phyloP scores from a whole-genome alignment of 2,113 vertebrate genomes.

The Chamaetylas fuelleborni region DNA sequence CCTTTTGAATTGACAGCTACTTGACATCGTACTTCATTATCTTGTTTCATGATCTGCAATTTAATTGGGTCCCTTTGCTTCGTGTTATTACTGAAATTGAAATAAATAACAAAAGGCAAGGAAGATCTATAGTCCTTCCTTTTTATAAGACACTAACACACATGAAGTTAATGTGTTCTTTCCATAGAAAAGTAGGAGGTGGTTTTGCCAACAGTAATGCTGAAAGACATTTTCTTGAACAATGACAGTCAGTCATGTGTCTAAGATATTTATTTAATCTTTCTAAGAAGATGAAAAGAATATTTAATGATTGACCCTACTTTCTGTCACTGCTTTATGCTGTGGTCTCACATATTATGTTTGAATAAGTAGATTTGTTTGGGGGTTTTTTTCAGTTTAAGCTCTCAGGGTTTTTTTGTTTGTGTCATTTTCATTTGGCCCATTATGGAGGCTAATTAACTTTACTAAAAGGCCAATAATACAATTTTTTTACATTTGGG shows the following conservation, averaged over 20 bases:
- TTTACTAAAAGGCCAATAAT: not conserved
- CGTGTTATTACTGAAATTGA: not conserved
- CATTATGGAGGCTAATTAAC: not conserved
- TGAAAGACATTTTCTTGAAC: not conserved
- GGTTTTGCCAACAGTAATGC: not conserved
- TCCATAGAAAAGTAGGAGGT: not conserved
- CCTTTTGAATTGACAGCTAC: not conserved
- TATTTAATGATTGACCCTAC: not conserved
- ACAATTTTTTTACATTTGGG: not conserved
- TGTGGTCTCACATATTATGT: not conserved
- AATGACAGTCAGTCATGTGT: not conserved
- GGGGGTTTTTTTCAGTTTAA: not conserved
- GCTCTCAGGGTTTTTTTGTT: fast-evolving
- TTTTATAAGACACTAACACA: not conserved
- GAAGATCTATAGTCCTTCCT: not conserved
- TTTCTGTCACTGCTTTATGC: not conserved
- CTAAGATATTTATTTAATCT: not conserved
- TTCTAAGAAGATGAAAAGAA: not conserved
- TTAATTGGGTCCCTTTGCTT: not conserved
- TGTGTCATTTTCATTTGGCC: not conserved
- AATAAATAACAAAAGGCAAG: not conserved
- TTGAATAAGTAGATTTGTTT: not conserved
- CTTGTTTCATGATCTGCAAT: not conserved
- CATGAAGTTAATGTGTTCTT: not conserved
- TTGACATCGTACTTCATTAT: not conserved